Conservation (phyloP, 2,888 invertebrate species). For the Temnothorax ravouxi region DNA sequence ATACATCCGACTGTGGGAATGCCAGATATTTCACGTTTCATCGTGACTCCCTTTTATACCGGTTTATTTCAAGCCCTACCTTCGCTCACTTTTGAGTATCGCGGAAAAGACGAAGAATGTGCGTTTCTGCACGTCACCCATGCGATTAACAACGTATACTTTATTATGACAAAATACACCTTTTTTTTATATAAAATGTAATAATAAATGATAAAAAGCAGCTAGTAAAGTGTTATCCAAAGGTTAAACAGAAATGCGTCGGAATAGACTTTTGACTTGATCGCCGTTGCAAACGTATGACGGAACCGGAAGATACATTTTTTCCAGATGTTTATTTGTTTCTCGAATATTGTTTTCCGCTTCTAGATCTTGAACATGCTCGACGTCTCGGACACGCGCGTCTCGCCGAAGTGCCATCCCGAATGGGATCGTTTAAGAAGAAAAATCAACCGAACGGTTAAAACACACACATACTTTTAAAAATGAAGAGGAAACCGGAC, state of each 20-base stretch:
- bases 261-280: not conserved
- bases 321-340: not conserved
- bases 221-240: not conserved
- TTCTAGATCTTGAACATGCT: no score
- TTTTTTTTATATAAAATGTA: not conserved
- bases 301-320: not conserved
- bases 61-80: not conserved
- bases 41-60: slow-evolving; percentile 21
- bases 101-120: not conserved
- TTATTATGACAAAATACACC: not conserved
- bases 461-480: slow-evolving; percentile 51
- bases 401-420: slow-evolving; percentile 25
- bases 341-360: not conserved
- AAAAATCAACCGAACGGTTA: slow-evolving; percentile 41
- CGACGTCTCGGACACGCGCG: not conserved
- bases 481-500: slow-evolving; percentile 61
- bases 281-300: not conserved
- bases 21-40: slow-evolving; percentile 34
- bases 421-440: slow-evolving; percentile 24
- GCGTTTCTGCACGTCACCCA: not conserved
- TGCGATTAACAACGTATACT: slow-evolving; percentile 5
- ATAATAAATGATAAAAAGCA: not conserved
- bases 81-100: not conserved
- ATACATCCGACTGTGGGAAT: slow-evolving; percentile 71
- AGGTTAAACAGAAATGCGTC: not conserved